Percentiles rank a stretch among this genome's conserved stretches.
Conservation (phyloP, 1,140 invertebrate species). For the Euura lappo region DNA sequence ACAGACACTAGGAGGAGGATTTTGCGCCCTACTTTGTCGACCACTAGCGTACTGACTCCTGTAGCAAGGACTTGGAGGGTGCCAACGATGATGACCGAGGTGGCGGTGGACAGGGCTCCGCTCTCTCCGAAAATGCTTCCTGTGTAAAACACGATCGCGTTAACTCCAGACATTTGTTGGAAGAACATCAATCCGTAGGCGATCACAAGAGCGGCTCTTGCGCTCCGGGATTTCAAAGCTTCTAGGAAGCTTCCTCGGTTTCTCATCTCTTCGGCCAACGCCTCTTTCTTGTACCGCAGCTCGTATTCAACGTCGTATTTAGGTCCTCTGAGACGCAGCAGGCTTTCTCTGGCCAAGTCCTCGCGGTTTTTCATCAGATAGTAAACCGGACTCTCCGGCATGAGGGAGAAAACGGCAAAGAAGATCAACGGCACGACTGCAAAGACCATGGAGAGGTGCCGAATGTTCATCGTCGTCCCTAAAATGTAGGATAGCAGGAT, state of each 20-base stretch:
- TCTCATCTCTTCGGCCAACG: constrained; percentile 61
- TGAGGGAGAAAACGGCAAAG: constrained; percentile 63
- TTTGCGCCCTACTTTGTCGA: constrained; percentile 78
- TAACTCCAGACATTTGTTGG: constrained; percentile 86
- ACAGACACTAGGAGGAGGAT: constrained; percentile 72
- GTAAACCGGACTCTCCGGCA: constrained; percentile 78
- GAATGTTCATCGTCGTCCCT: constrained; percentile 44
- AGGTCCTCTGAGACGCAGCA: constrained; percentile 60
- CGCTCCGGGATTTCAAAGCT: constrained; percentile 66
- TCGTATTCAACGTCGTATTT: constrained; percentile 64
- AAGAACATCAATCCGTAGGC: constrained; percentile 82
- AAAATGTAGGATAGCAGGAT: constrained; percentile 74
- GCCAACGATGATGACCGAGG: constrained; percentile 76
- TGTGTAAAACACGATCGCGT: constrained; percentile 85
- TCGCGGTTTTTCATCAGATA: constrained; percentile 56
- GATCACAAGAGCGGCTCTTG: constrained; percentile 73
- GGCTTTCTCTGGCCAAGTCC: constrained; percentile 57
- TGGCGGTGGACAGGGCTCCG: constrained; percentile 56
- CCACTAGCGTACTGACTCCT: constrained; percentile 70
- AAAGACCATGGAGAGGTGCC: constrained; percentile 68
- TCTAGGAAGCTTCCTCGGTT: constrained; percentile 61
- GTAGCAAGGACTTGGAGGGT: constrained; percentile 78
- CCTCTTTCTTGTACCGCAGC: constrained; percentile 64
- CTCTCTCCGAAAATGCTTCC: constrained; percentile 74
- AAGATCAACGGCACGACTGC: constrained; percentile 72